Conservation (phyloP, 2,888 invertebrate genomes). For the Platycnemis pennipes region DNA sequence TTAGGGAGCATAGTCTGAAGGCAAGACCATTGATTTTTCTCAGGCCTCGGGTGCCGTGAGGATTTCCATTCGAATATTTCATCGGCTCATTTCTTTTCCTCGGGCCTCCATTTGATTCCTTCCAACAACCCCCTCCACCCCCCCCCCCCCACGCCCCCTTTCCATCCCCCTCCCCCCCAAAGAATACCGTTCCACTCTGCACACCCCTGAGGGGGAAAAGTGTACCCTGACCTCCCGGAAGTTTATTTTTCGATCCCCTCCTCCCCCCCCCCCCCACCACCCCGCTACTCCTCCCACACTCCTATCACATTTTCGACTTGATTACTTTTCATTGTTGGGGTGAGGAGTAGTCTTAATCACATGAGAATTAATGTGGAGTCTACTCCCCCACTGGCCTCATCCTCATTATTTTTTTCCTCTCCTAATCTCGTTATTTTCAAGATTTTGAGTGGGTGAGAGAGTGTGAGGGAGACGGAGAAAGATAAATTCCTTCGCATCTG, state of each 20-base stretch:
- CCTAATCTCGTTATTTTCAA: conserved; percentile 27
- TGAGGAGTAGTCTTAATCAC: conserved; percentile 28
- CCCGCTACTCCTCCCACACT: background rate
- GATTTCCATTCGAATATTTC: background rate
- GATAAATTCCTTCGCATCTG: background rate
- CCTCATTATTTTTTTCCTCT: background rate
- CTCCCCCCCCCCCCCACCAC: background rate
- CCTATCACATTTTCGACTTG: conserved; percentile 25
- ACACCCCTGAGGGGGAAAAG: background rate
- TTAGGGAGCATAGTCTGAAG: background rate
- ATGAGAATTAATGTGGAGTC: conserved; percentile 43
- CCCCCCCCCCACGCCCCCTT: background rate
- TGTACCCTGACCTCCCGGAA: background rate
- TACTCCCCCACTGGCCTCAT: background rate
- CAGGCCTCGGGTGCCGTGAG: background rate
- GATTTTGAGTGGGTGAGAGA: background rate
- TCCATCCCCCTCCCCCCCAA: background rate
- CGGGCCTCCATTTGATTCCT: background rate
- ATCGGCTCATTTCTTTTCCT: background rate
- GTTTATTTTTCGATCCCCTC: conserved; percentile 6
- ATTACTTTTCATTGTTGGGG: conserved; percentile 42
- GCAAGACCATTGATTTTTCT: background rate
- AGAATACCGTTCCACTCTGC: too few relatives aligned
- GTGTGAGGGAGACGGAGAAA: background rate
- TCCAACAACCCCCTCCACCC: background rate